Percentiles rank a stretch among this genome's conserved stretches.
These are phyloP conservation scores for Crotalus viridis DNA, from an alignment of 2,113 vertebrate genomes.

Conservation along the genomic window DNA sequence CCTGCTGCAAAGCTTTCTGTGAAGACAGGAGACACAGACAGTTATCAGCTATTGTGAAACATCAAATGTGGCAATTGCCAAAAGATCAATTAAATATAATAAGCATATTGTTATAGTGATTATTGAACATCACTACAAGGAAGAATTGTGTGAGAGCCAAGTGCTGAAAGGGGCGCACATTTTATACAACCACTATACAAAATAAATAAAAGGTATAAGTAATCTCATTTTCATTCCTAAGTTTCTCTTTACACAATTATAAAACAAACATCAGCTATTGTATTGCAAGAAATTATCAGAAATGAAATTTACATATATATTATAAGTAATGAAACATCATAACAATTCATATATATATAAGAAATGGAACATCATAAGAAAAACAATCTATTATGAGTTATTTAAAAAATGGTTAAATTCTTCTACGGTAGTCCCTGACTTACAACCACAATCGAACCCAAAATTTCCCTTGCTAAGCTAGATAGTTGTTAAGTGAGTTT, in stretches of 20 bases:
- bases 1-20: slow-evolving; percentile 51
- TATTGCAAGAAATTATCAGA: background rate
- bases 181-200: background rate
- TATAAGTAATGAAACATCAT: background rate
- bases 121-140: background rate
- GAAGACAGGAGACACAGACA: background rate
- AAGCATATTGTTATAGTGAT: background rate
- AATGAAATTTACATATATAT: background rate
- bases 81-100: background rate
- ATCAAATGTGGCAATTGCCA: background rate
- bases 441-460: background rate
- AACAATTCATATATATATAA: background rate
- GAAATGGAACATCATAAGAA: background rate
- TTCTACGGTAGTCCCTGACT: background rate
- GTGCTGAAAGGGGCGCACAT: background rate
- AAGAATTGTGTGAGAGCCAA: background rate
- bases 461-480: background rate
- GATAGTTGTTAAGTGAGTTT: background rate
- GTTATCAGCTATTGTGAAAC: background rate
- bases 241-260: background rate
- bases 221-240: background rate
- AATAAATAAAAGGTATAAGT: background rate
- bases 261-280: background rate
- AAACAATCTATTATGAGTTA: background rate
- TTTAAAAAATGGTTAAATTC: background rate